phyloP scores from a whole-genome alignment of 1,140 invertebrate genomes.

The Venustaconcha ellipsiformis region DNA sequence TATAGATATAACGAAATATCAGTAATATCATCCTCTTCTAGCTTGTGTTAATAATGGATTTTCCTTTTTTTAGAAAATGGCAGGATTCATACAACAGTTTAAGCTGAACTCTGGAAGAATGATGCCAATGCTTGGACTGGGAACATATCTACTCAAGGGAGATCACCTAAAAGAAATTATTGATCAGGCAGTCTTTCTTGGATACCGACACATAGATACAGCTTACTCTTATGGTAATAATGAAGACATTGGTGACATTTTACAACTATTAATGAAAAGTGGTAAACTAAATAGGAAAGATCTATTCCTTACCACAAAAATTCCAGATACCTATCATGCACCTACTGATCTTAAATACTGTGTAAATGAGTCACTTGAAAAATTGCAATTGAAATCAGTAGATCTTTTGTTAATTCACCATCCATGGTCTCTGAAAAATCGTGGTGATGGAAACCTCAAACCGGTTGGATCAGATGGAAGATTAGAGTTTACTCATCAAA shows the following conservation, averaged over 20 bases:
- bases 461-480: constrained; percentile 32
- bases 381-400: constrained; percentile 46
- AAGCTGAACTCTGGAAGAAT: constrained; percentile 20
- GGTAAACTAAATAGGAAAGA: constrained; percentile 50
- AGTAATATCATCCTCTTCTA: no score
- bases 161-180: constrained; percentile 45
- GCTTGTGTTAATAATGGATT: no score
- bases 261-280: constrained; percentile 36
- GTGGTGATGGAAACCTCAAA: constrained; percentile 37
- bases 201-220: constrained; percentile 60
- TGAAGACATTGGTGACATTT: constrained; percentile 50
- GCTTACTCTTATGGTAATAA: constrained; percentile 57
- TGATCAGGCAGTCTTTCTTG: constrained; percentile 51
- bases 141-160: constrained; percentile 49
- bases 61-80: not conserved
- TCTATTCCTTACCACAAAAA: constrained; percentile 59
- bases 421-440: constrained; percentile 51
- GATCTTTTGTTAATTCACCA: constrained; percentile 58
- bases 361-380: constrained; percentile 47
- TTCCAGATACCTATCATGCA: constrained; percentile 38
- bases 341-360: constrained; percentile 31
- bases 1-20: no score
- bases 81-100: constrained; percentile 8
- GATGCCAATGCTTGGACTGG: constrained; percentile 49
- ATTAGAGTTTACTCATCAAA: constrained; percentile 31